These are phyloP conservation scores for Lonchura striata DNA, from an alignment of 2,113 vertebrate genomes.

Conservation along the genomic window DNA sequence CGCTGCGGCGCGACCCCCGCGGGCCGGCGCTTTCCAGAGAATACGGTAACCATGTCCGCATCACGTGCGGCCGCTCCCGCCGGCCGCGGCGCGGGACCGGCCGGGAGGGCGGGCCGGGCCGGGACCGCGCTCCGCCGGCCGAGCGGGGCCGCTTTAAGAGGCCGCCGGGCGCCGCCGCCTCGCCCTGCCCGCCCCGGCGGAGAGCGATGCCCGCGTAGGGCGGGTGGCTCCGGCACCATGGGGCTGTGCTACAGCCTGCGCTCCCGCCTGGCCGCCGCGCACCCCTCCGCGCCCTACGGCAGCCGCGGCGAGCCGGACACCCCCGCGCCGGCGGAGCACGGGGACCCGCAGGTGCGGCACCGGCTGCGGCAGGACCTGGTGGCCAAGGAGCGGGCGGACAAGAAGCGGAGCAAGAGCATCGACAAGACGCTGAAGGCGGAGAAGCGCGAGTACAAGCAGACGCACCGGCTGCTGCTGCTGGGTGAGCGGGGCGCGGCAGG, in stretches of 20 bases:
- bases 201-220: not conserved
- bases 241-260: slow-evolving; percentile 66
- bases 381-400: slow-evolving; percentile 58
- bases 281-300: slow-evolving; percentile 59
- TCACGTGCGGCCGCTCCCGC: slow-evolving; percentile 33
- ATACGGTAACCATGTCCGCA: slow-evolving; percentile 37
- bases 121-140: not conserved
- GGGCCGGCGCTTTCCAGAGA: slow-evolving; percentile 39
- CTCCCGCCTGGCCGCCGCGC: slow-evolving; percentile 49
- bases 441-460: slow-evolving; percentile 90
- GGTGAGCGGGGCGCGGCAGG: slow-evolving; percentile 69
- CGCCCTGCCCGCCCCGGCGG: not conserved
- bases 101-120: not conserved
- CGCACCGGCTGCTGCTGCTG: slow-evolving; percentile 90
- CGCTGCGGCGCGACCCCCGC: not conserved
- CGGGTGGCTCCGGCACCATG: slow-evolving; percentile 12
- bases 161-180: not conserved
- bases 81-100: not conserved
- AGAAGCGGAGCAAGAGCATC: slow-evolving; percentile 84
- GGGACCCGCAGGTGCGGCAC: slow-evolving; percentile 53
- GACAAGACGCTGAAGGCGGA: slow-evolving; percentile 89
- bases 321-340: not conserved
- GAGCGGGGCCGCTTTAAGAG: not conserved
- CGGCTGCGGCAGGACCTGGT: slow-evolving; percentile 53
- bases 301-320: not conserved